Evolutionary conservation across 2,888 invertebrate species (phyloP).

Genomic region (Synergus japonicus): DNA sequence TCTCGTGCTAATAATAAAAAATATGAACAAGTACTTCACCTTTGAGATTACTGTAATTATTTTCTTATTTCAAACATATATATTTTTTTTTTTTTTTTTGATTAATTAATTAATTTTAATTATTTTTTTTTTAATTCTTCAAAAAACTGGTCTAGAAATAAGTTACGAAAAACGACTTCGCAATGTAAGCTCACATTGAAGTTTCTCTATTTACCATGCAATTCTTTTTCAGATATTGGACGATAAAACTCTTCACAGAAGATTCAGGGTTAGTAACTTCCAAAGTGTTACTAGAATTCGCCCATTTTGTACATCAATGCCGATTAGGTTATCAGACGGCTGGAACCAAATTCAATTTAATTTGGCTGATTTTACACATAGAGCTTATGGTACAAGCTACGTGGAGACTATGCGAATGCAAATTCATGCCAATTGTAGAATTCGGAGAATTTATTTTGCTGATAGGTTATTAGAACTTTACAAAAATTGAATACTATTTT

Average conservation of each 20-base stretch:
- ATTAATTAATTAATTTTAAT: no score
- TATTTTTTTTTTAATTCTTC: no score
- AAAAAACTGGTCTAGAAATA: no score
- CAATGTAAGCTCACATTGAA: no score
- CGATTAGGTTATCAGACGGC: constrained; percentile 94
- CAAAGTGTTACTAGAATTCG: constrained; percentile 96
- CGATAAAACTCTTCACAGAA: constrained; percentile 93
- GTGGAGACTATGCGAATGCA: constrained; percentile 94
- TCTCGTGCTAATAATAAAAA: constrained; percentile 96
- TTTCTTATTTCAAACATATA: neutral
- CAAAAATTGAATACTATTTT: neutral
- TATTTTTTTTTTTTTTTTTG: neutral
- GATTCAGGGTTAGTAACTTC: constrained; percentile 95
- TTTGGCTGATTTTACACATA: constrained; percentile 93
- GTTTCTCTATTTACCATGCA: no score
- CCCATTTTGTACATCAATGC: constrained; percentile 98
- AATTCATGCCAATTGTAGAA: constrained; percentile 97
- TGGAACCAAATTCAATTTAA: constrained; percentile 98
- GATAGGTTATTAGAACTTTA: constrained; percentile 76
- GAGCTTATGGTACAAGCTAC: constrained; percentile 98
- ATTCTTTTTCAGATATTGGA: constrained; percentile 87
- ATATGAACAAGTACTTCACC: constrained; percentile 96
- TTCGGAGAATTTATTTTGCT: constrained; percentile 91
- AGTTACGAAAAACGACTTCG: no score
- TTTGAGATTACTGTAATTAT: constrained; percentile 94